phyloP scores from a whole-genome alignment of 1,140 invertebrate genomes.

The Papilio glaucus region DNA sequence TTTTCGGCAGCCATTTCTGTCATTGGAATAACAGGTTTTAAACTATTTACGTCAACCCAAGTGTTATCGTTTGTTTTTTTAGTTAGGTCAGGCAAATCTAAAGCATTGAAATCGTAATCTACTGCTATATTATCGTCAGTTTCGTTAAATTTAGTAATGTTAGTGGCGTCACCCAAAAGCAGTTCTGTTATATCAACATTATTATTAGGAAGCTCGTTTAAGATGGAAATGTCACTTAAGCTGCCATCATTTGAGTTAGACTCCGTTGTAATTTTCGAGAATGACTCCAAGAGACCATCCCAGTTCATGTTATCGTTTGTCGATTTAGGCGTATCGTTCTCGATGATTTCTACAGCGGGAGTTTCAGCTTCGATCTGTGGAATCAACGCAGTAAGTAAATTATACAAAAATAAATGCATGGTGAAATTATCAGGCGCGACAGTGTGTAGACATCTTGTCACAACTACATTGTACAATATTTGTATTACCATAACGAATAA shows the following conservation, averaged over 20 bases:
- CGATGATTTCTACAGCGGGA: constrained; percentile 47
- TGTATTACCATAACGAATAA: too few species aligned
- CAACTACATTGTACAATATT: too few species aligned
- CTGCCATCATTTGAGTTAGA: constrained; percentile 74
- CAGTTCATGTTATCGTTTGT: constrained; percentile 66
- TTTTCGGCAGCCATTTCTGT: constrained; percentile 14
- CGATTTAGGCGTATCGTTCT: constrained; percentile 48
- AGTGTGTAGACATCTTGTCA: too few species aligned
- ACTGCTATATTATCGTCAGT: constrained; percentile 51
- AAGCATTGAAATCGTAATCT: constrained; percentile 66
- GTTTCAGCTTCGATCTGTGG: constrained; percentile 62
- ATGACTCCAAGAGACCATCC: constrained; percentile 76
- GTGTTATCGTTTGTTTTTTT: constrained; percentile 50
- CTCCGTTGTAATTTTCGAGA: constrained; percentile 76
- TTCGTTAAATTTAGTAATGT: constrained; percentile 57
- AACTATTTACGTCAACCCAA: constrained; percentile 62
- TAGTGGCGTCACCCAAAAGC: constrained; percentile 67
- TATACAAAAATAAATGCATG: too few species aligned
- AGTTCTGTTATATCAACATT: constrained; percentile 75
- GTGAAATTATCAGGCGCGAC: too few species aligned
- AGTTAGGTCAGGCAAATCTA: constrained; percentile 58
- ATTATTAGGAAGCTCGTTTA: constrained; percentile 58
- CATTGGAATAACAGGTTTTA: constrained; percentile 46
- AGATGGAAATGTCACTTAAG: constrained; percentile 66
- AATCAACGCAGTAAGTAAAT: constrained; percentile 30